Evolutionary conservation across 2,113 vertebrate species (phyloP).

Genomic region (Anoplopoma fimbria): DNA sequence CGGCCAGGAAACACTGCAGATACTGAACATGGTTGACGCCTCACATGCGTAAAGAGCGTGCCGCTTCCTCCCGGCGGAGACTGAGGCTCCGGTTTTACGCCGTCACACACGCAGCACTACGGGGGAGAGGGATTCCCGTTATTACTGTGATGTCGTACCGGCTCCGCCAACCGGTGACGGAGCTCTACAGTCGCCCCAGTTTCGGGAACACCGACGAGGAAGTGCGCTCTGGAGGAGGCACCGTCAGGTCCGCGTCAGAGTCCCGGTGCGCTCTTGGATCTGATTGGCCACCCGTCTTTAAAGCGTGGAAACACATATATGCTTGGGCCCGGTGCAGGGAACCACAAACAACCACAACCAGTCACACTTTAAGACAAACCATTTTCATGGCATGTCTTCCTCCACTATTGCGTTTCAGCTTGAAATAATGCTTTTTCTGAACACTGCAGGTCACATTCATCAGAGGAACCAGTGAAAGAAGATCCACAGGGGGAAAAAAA

Average conservation of each 20-base stretch:
- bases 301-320: background rate
- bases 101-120: slow-evolving; percentile 4
- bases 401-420: slow-evolving; percentile 1
- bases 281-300: slow-evolving; percentile 1
- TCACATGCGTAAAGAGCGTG: slow-evolving; percentile 68
- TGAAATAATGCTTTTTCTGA: slow-evolving; percentile 8
- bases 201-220: slow-evolving; percentile 57
- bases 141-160: slow-evolving; percentile 59
- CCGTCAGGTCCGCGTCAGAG: background rate
- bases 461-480: background rate
- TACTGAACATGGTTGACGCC: slow-evolving; percentile 11
- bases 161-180: slow-evolving; percentile 51
- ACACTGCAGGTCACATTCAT: slow-evolving; percentile 23
- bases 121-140: slow-evolving; percentile 76
- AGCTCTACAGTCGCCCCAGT: slow-evolving; percentile 60
- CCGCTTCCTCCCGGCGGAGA: slow-evolving; percentile 25
- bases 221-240: slow-evolving; percentile 7
- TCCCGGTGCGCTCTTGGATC: background rate
- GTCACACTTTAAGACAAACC: background rate
- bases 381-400: slow-evolving; percentile 11
- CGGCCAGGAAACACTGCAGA: background rate
- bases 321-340: no score
- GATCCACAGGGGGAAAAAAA: no score
- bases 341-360: background rate
- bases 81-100: background rate